Base-by-base conservation (phyloP, 1,140 invertebrate species). In the Sminthurides bifidus region DNA sequence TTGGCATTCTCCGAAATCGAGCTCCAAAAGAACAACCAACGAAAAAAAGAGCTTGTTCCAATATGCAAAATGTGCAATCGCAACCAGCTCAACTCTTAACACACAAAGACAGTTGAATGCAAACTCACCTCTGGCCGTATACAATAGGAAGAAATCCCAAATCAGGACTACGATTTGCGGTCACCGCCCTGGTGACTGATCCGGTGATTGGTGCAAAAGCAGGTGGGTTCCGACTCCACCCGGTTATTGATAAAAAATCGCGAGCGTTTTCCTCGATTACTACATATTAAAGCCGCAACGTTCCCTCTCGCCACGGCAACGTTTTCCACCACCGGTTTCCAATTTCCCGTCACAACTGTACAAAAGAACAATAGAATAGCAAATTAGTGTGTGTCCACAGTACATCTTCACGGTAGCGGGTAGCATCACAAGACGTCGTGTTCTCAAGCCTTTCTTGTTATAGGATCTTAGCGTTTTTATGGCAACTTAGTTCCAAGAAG, bases 311-410 rank as follows among this genome's bases (percentile, higher is more conserved):
- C 17, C 46, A 49, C 46, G 4, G 21, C 29, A 5, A 17, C 29
- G 35, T 49, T 49, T 31, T 49, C 46, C 17, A 49, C 15, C 6
- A 49, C 46, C 46, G 29, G 27, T 33, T 49, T 49, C 46, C 46
- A 49, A 49, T 49, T 49, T 49, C 46, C 46, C 29, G 46, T 31
- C 6, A 49, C 46, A 19, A 49, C 46, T 49, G n/a, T n/a, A n/a
- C n/a, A n/a, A n/a, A n/a, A 33, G 29, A 49, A 6, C 41, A 43
- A 49, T 31, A 49, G 46, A 49, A 49, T 49, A 31, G 17, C 46
- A 49, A 49, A 49, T 26, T n/a, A n/a, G n/a, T n/a, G n/a, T n/a
- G n/a, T n/a, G n/a, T n/a, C n/a, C n/a, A n/a, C n/a, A n/a, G n/a
- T n/a, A n/a, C n/a, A n/a, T n/a, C n/a, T n/a, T n/a, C n/a, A n/a